Percentiles rank a stretch among this genome's conserved stretches.
These are phyloP conservation scores for Ivindomyrus marchei DNA, from an alignment of 2,113 vertebrate species.

Conservation along the genomic window DNA sequence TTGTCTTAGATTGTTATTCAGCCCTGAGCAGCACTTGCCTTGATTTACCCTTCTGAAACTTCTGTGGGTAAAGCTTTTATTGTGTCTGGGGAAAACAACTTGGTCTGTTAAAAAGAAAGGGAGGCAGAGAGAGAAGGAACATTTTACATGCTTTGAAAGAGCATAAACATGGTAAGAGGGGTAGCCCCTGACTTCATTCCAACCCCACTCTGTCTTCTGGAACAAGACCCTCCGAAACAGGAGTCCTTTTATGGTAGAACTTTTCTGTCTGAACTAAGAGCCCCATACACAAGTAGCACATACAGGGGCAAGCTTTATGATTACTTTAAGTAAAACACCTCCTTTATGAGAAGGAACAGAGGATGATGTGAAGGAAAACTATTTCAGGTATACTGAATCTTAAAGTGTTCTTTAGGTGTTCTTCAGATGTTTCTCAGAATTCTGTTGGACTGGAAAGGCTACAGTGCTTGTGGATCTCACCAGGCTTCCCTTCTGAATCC, in stretches of 20 bases:
- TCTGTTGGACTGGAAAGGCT: neutral
- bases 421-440: neutral
- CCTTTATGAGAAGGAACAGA: neutral
- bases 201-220: neutral
- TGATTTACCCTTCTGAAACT: neutral
- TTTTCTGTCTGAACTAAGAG: neutral
- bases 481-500: neutral
- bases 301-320: neutral
- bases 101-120: neutral
- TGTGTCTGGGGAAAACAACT: neutral
- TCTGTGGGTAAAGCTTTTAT: neutral
- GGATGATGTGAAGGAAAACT: neutral
- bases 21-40: neutral
- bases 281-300: neutral
- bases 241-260: slow-evolving; percentile 17
- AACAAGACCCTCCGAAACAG: neutral
- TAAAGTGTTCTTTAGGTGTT: neutral
- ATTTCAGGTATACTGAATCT: neutral
- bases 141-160: neutral
- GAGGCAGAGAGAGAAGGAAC: neutral
- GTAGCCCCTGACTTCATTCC: neutral
- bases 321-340: neutral
- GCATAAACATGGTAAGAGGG: neutral
- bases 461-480: neutral
- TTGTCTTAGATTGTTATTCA: neutral